A percentile compares a stretch with the other conserved stretches of the same genome.
These are phyloP conservation scores for Cacoxenus indagator DNA, from an alignment of 2,888 invertebrate genomes.

Conservation along the genomic window DNA sequence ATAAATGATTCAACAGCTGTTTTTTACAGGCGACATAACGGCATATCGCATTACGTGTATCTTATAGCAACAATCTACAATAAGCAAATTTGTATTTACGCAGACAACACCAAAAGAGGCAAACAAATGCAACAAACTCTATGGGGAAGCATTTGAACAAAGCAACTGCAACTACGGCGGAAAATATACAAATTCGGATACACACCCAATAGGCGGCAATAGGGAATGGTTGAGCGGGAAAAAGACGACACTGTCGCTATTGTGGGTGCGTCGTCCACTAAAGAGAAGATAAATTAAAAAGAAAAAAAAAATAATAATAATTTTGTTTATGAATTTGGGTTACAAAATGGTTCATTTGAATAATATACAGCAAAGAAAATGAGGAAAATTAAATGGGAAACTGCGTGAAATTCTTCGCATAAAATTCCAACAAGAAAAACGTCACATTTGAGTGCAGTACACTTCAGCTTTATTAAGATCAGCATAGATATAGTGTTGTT, in stretches of 20 bases:
- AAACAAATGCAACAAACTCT: neutral
- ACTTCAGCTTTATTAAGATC: neutral
- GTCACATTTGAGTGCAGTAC: neutral
- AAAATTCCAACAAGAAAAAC: neutral
- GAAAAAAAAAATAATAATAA: neutral
- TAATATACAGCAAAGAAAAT: neutral
- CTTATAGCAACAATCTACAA: neutral
- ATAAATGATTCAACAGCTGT: too few species aligned
- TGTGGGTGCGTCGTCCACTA: neutral
- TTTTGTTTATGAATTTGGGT: neutral
- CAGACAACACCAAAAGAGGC: neutral
- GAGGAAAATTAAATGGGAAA: neutral
- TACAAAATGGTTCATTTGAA: neutral
- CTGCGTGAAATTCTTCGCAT: neutral
- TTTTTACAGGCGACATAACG: too few species aligned
- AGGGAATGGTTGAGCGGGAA: neutral
- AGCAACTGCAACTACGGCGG: neutral
- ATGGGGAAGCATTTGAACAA: neutral
- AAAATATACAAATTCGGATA: constrained; percentile 2
- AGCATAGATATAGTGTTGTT: neutral
- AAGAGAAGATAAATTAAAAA: neutral
- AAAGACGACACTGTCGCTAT: neutral
- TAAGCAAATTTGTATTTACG: neutral
- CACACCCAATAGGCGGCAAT: constrained; percentile 3
- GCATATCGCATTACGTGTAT: neutral